Conservation (phyloP, 2,888 invertebrate species). For the Drosophila ezoana region DNA sequence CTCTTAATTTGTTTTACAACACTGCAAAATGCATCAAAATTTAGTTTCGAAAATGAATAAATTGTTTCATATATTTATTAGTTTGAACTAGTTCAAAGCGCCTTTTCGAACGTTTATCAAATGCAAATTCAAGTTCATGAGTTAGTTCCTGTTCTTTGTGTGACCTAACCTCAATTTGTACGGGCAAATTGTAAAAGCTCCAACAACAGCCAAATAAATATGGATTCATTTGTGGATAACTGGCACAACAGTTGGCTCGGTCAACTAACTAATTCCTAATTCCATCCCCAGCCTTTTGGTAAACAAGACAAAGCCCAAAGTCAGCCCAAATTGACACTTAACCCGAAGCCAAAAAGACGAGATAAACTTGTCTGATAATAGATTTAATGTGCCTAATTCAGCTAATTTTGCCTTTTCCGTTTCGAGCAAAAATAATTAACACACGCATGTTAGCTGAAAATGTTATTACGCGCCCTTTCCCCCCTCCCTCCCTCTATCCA, state of each 20-base stretch:
- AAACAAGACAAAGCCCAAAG: conserved; percentile 16
- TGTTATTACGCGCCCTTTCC: conserved; percentile 26
- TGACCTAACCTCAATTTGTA: conserved; percentile 7
- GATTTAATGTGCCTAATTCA: conserved; percentile 61
- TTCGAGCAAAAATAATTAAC: conserved; percentile 55
- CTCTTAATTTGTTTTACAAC: too few species aligned
- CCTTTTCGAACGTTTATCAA: conserved; percentile 11
- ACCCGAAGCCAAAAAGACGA: conserved; percentile 44
- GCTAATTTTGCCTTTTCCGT: conserved; percentile 55
- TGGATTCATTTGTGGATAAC: conserved; percentile 27
- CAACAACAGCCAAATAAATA: conserved; percentile 30
- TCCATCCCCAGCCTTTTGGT: background rate
- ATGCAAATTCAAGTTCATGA: conserved; percentile 5
- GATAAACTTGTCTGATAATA: conserved; percentile 65
- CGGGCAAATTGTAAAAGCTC: conserved; percentile 1
- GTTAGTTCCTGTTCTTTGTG: conserved; percentile 2
- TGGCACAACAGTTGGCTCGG: background rate
- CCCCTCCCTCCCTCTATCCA: background rate
- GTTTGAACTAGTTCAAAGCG: background rate
- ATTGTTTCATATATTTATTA: too few species aligned
- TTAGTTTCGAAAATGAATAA: too few species aligned
- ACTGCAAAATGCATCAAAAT: too few species aligned
- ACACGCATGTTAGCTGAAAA: conserved; percentile 53
- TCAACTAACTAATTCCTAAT: too few species aligned
- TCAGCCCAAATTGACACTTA: conserved; percentile 50